Conservation (phyloP, 2,888 invertebrate species). For the Nasonovia ribisnigri region DNA sequence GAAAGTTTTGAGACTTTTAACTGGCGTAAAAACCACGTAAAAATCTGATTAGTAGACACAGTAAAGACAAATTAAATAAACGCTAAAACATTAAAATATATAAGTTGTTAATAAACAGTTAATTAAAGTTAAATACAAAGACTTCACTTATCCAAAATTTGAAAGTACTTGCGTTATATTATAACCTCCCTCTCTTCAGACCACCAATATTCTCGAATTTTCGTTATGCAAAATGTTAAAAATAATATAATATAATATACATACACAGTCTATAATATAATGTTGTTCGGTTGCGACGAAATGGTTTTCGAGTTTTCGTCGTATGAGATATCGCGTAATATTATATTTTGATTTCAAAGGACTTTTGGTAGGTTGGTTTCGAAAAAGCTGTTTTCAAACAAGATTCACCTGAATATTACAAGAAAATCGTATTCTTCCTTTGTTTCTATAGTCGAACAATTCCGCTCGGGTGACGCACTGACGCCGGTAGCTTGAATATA, state of each 20-base stretch:
- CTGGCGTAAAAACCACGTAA: neutral
- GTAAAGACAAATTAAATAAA: neutral
- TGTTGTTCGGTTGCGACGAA: neutral
- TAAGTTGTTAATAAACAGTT: neutral
- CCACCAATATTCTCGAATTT: neutral
- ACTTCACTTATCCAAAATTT: neutral
- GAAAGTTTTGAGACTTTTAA: neutral
- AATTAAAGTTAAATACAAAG: no score
- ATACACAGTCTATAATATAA: neutral
- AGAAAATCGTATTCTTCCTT: neutral
- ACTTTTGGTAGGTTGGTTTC: neutral
- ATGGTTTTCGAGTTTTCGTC: neutral
- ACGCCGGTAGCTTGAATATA: neutral
- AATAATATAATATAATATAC: neutral
- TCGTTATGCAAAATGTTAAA: neutral
- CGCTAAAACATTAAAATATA: neutral
- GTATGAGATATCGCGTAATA: neutral
- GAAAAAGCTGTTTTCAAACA: neutral
- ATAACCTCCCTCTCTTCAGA: neutral
- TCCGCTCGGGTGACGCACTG: neutral
- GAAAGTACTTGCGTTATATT: no score
- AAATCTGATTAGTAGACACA: no score
- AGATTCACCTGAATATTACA: neutral
- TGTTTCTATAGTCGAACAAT: neutral
- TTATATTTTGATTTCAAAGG: neutral